phyloP scores from a whole-genome alignment of 2,113 vertebrate genomes.

The Passer montanus region DNA sequence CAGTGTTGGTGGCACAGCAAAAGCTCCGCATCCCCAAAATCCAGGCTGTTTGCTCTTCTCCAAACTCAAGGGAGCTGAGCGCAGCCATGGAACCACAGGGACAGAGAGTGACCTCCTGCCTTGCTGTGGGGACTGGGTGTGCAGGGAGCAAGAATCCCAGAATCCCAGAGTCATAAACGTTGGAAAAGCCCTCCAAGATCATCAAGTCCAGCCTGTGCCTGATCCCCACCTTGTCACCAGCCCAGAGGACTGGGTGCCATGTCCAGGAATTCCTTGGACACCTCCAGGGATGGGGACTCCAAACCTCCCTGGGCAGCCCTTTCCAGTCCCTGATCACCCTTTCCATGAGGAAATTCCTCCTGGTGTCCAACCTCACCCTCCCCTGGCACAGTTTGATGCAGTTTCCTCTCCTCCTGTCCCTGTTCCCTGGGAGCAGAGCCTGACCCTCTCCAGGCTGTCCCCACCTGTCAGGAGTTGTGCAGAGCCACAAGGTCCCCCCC shows the following conservation, averaged over 20 bases:
- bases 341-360: not conserved
- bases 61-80: rapidly evolving
- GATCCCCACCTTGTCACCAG: not conserved
- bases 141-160: not conserved
- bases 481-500: not conserved
- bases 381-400: rapidly evolving
- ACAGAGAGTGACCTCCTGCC: not conserved
- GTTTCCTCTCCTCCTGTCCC: not conserved
- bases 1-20: not conserved
- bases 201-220: rapidly evolving
- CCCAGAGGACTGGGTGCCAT: not conserved
- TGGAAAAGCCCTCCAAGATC: not conserved
- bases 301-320: not conserved
- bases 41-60: not conserved
- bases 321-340: rapidly evolving
- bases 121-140: not conserved
- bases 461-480: not conserved
- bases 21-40: not conserved
- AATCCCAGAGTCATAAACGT: not conserved
- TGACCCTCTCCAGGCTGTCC: rapidly evolving
- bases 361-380: rapidly evolving
- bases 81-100: not conserved
- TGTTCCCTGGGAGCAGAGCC: not conserved
- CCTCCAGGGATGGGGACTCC: not conserved
- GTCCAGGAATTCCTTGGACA: rapidly evolving